phyloP scores from a whole-genome alignment of 1,140 invertebrate genomes.

The Physella acuta region DNA sequence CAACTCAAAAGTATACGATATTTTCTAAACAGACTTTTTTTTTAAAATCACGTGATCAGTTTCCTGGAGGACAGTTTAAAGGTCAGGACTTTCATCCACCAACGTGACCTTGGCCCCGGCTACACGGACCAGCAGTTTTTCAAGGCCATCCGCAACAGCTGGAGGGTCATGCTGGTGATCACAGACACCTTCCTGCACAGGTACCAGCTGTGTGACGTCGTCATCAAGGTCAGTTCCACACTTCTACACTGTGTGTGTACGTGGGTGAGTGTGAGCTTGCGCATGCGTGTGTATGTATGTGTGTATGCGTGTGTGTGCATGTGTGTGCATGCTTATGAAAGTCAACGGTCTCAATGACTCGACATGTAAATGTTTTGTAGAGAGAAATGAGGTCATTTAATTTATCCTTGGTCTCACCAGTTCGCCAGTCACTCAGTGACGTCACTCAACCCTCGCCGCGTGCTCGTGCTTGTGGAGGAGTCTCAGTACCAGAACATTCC shows the following conservation, averaged over 20 bases:
- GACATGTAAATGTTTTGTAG: not conserved
- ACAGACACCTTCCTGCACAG: not conserved
- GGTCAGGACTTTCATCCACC: not conserved
- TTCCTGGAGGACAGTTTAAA: not conserved
- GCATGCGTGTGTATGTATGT: not conserved
- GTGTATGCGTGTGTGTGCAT: not conserved
- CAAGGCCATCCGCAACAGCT: conserved; percentile 2
- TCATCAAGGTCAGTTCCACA: not conserved
- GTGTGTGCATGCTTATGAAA: not conserved
- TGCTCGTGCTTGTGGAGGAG: not conserved
- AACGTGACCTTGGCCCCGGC: not conserved
- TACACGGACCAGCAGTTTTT: not conserved
- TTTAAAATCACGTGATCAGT: not conserved
- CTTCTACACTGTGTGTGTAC: not conserved
- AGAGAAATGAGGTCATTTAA: not conserved
- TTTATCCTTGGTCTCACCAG: not conserved
- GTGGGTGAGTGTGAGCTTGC: not conserved
- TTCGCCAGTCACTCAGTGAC: not conserved
- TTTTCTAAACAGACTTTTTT: not conserved
- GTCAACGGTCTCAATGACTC: not conserved
- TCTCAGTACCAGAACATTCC: not conserved
- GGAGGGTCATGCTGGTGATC: not conserved
- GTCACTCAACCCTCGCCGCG: not conserved
- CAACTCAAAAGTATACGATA: not conserved
- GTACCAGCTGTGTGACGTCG: not conserved